Evolutionary conservation across 1,140 invertebrate genomes (phyloP).

Genomic region (Holcopasites calliopsidis): DNA sequence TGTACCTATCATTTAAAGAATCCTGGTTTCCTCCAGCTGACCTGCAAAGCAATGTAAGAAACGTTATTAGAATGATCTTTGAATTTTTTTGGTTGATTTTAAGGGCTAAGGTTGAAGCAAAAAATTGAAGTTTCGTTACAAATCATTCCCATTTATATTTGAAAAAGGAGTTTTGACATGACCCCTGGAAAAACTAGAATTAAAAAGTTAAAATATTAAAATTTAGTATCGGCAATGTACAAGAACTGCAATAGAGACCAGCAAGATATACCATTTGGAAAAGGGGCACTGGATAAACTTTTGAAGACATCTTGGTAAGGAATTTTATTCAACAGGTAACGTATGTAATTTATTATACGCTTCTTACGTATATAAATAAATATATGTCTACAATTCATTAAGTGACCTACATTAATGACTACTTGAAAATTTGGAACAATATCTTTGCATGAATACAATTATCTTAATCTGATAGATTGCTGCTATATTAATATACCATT

Average conservation of each 20-base stretch:
- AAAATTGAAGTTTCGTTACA: constrained; percentile 54
- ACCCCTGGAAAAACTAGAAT: constrained; percentile 76
- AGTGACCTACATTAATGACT: constrained; percentile 47
- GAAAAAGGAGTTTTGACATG: constrained; percentile 69
- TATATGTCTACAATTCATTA: constrained; percentile 52
- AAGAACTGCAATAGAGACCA: constrained; percentile 59
- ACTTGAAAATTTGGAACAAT: constrained; percentile 51
- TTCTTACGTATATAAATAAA: constrained; percentile 54
- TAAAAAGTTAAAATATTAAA: constrained; percentile 71
- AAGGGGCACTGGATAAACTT: constrained; percentile 62
- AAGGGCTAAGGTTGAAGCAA: constrained; percentile 49
- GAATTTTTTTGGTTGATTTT: constrained; percentile 41
- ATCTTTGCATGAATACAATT: constrained; percentile 35
- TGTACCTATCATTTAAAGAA: constrained; percentile 77
- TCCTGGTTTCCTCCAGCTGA: constrained; percentile 73
- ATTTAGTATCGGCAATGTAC: constrained; percentile 60
- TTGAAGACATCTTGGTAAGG: constrained; percentile 49
- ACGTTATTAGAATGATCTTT: constrained; percentile 62
- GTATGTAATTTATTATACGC: constrained; percentile 50
- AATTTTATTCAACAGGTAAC: constrained; percentile 54
- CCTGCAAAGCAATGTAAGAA: constrained; percentile 76
- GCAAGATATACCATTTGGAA: constrained; percentile 59
- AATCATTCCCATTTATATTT: constrained; percentile 50
- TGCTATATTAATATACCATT: constrained; percentile 49
- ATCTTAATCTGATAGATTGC: constrained; percentile 35